phyloP scores from a whole-genome alignment of 2,888 invertebrate genomes.

The Gibbula magus region DNA sequence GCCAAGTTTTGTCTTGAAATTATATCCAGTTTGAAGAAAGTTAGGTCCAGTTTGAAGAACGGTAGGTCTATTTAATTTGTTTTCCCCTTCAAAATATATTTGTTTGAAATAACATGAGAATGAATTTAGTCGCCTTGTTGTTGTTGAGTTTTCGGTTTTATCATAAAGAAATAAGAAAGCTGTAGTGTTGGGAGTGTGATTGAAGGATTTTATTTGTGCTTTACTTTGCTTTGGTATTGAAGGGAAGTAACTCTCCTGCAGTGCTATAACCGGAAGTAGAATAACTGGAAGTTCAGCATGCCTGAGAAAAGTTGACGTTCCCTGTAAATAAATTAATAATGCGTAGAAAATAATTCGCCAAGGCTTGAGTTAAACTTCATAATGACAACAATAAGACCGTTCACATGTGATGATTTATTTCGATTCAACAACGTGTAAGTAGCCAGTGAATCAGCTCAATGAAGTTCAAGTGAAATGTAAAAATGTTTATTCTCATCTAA shows the following conservation, averaged over 20 bases:
- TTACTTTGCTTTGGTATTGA: not conserved
- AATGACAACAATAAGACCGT: slow-evolving; percentile 94
- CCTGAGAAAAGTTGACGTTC: not conserved
- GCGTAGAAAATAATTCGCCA: not conserved
- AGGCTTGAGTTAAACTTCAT: slow-evolving; percentile 57
- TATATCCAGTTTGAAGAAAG: too few species aligned
- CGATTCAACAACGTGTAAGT: slow-evolving; percentile 96
- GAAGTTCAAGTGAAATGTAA: not conserved
- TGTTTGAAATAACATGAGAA: too few species aligned
- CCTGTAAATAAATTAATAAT: not conserved
- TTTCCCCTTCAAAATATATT: too few species aligned
- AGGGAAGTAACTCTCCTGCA: not conserved
- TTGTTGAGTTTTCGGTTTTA: too few species aligned
- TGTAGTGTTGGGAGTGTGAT: too few species aligned
- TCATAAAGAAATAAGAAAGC: too few species aligned
- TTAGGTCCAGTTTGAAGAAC: too few species aligned
- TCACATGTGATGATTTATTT: slow-evolving; percentile 94
- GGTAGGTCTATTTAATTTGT: too few species aligned
- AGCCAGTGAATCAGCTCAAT: slow-evolving; percentile 17
- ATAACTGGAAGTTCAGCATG: not conserved
- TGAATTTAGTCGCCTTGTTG: too few species aligned
- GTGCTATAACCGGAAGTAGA: not conserved
- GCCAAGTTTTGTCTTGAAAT: too few species aligned
- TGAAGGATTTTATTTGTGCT: not conserved
- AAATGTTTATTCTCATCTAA: too few species aligned